phyloP scores from a whole-genome alignment of 1,140 invertebrate genomes.

The Teleogryllus occipitalis region DNA sequence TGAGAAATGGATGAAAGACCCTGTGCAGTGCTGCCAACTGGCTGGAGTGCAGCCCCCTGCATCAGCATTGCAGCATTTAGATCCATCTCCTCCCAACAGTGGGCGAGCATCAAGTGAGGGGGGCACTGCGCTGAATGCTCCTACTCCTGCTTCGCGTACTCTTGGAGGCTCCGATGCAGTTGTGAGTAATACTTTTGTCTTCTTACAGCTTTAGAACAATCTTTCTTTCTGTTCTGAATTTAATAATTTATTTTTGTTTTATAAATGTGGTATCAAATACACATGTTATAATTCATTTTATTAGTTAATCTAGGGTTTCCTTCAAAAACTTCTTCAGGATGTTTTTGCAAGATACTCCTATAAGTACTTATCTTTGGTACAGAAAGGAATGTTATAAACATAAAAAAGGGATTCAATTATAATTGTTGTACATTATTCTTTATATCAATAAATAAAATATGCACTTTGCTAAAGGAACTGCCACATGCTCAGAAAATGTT shows the following conservation, averaged over 20 bases:
- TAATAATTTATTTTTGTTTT: not conserved
- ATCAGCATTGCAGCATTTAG: conserved; percentile 36
- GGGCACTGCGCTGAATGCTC: not conserved
- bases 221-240: not conserved
- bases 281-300: not conserved
- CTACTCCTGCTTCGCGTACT: not conserved
- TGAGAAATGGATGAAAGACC: conserved; percentile 63
- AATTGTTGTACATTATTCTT: too few species aligned
- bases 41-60: conserved; percentile 56
- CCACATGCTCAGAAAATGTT: too few species aligned
- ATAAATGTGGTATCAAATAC: not conserved
- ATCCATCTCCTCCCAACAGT: conserved; percentile 14
- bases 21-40: conserved; percentile 55
- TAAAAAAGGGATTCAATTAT: too few species aligned
- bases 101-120: not conserved
- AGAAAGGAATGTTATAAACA: too few species aligned
- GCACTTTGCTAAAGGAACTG: too few species aligned
- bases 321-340: not conserved
- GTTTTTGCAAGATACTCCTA: not conserved
- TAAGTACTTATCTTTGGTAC: too few species aligned
- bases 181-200: not conserved
- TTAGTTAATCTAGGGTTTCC: not conserved
- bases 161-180: not conserved
- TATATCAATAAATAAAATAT: too few species aligned
- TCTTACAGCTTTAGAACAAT: not conserved